phyloP scores from a whole-genome alignment of 2,113 vertebrate species.

The Actinemys pallida region DNA sequence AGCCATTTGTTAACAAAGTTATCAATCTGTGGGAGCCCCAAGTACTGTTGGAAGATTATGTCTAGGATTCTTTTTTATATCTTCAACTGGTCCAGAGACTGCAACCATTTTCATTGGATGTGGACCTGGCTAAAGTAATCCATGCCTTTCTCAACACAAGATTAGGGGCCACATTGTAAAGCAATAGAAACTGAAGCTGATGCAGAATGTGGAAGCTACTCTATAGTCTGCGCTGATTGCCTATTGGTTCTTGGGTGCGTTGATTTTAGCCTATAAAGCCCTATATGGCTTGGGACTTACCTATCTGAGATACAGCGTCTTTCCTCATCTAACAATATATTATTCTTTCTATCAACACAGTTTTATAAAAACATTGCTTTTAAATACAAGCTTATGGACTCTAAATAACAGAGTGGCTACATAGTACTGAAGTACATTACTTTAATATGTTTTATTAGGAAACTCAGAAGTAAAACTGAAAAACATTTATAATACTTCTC shows the following conservation, averaged over 20 bases:
- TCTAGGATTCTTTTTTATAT: not conserved
- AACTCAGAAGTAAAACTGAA: not conserved
- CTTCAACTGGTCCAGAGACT: not conserved
- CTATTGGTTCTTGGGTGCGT: not conserved
- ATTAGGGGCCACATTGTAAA: not conserved
- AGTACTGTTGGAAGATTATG: not conserved
- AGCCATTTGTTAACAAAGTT: not conserved
- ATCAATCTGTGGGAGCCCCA: not conserved
- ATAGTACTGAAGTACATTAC: not conserved
- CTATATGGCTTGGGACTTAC: not conserved
- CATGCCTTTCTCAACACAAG: not conserved
- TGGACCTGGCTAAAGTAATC: not conserved
- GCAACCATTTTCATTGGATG: not conserved
- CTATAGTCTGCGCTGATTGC: not conserved
- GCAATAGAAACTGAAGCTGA: not conserved
- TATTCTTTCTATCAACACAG: not conserved
- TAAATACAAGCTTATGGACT: not conserved
- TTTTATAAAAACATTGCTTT: not conserved
- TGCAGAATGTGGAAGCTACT: not conserved
- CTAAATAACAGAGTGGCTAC: not conserved
- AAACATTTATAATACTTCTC: not conserved
- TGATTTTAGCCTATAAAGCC: not conserved
- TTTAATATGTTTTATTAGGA: not conserved
- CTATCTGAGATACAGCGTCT: not conserved
- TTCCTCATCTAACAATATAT: fast-evolving